Evolutionary conservation across 2,797 vertebrate species (phyloP).

Genomic region (Myoxocephalus aenaeus): DNA sequence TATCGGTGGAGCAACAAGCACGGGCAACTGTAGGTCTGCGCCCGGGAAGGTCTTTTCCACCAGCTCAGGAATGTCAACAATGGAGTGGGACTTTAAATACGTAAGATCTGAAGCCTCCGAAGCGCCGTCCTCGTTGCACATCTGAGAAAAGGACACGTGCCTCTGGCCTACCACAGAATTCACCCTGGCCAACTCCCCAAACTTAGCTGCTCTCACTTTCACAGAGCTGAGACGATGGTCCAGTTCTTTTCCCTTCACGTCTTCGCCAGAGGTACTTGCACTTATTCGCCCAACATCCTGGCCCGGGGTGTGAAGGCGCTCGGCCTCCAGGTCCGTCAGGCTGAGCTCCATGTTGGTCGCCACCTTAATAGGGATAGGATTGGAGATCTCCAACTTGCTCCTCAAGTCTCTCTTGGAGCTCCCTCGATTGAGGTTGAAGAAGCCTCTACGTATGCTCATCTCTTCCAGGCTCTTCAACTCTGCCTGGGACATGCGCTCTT

Average conservation of each 20-base stretch:
- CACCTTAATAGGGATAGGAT: slow-evolving; percentile 97
- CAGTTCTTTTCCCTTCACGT: slow-evolving; percentile 78
- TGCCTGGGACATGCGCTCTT: slow-evolving; percentile 84
- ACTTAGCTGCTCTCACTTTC: slow-evolving; percentile 91
- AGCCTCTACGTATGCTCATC: slow-evolving; percentile 94
- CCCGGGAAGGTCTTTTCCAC: slow-evolving; percentile 88
- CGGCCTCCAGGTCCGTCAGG: slow-evolving; percentile 86
- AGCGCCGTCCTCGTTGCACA: slow-evolving; percentile 84
- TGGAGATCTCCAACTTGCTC: slow-evolving; percentile 94
- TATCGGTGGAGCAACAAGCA: slow-evolving; percentile 82
- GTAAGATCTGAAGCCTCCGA: slow-evolving; percentile 82
- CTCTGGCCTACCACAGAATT: slow-evolving; percentile 85
- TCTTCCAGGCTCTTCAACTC: slow-evolving; percentile 90
- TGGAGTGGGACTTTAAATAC: slow-evolving; percentile 46
- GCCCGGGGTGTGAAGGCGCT: slow-evolving; percentile 78
- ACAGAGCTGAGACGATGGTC: slow-evolving; percentile 86
- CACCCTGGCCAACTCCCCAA: slow-evolving; percentile 90
- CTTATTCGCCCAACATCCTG: slow-evolving; percentile 84
- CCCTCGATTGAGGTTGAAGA: slow-evolving; percentile 92
- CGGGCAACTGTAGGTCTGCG: slow-evolving; percentile 88
- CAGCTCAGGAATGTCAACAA: slow-evolving; percentile 84
- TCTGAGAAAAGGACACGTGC: slow-evolving; percentile 88
- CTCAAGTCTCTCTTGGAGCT: slow-evolving; percentile 90
- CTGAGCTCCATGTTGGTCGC: slow-evolving; percentile 89
- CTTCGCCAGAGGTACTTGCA: slow-evolving; percentile 86